Evolutionary conservation across 2,113 vertebrate genomes (phyloP).

Genomic region (Isurus oxyrinchus): DNA sequence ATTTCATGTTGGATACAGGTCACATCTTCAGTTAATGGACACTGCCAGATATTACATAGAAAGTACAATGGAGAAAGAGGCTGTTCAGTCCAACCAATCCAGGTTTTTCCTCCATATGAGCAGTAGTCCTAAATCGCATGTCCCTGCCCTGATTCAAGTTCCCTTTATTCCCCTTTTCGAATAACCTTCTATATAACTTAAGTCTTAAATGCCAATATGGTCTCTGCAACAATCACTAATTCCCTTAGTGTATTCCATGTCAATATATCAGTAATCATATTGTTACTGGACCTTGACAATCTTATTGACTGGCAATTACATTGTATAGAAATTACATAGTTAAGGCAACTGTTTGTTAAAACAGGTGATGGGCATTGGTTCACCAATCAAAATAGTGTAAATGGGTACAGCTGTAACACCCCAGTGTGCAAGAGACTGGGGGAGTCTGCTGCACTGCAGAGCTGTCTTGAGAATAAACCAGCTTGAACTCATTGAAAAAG

Average conservation of each 20-base stretch:
- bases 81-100: background rate
- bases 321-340: too few relatives aligned
- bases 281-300: too few relatives aligned
- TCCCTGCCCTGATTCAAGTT: background rate
- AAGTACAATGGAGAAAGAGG: background rate
- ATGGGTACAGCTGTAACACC: too few relatives aligned
- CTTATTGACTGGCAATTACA: too few relatives aligned
- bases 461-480: too few relatives aligned
- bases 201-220: background rate
- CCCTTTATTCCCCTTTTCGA: background rate
- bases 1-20: background rate
- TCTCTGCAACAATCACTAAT: background rate
- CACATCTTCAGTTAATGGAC: background rate
- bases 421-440: too few relatives aligned
- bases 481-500: too few relatives aligned
- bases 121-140: background rate
- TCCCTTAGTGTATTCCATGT: background rate
- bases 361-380: too few relatives aligned
- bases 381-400: too few relatives aligned
- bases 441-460: too few relatives aligned
- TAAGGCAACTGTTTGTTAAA: too few relatives aligned
- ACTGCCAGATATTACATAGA: background rate
- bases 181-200: background rate
- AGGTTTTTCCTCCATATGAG: background rate
- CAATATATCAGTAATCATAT: too few relatives aligned